Conservation (phyloP, 2,888 invertebrate species). For the Megastigmus dorsalis region DNA sequence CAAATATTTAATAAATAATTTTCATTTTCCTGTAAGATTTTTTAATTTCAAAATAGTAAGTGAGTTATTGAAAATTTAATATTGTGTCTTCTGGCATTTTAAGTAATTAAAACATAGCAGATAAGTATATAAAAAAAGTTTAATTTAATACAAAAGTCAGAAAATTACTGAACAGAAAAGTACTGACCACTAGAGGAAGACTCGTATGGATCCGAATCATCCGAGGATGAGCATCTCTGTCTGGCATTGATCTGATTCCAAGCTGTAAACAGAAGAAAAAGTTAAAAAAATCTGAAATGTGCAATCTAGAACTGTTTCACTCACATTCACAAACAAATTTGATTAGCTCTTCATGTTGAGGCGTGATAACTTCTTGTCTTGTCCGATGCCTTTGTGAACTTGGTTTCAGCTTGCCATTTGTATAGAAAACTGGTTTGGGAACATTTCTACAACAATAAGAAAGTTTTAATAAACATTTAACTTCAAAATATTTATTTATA, state of each 20-base stretch:
- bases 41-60: no score
- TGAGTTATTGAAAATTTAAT: no score
- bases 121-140: no score
- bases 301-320: conserved; percentile 48
- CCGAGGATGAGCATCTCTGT: conserved; percentile 77
- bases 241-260: conserved; percentile 80
- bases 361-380: conserved; percentile 79
- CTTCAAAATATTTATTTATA: no score
- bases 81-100: no score
- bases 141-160: no score
- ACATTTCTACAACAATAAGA: conserved; percentile 74
- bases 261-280: conserved; percentile 74
- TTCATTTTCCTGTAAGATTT: no score
- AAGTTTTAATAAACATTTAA: not conserved
- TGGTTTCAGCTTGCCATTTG: conserved; percentile 80
- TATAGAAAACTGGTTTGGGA: conserved; percentile 89
- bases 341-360: conserved; percentile 91
- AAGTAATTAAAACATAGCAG: no score
- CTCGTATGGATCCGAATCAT: conserved; percentile 75
- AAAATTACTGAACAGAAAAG: no score
- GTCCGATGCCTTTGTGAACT: conserved; percentile 79
- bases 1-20: no score
- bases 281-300: not conserved
- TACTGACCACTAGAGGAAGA: conserved; percentile 58
- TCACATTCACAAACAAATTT: conserved; percentile 91